Base-by-base conservation (phyloP, 2,797 vertebrate genomes). In the Vireo griseus region DNA sequence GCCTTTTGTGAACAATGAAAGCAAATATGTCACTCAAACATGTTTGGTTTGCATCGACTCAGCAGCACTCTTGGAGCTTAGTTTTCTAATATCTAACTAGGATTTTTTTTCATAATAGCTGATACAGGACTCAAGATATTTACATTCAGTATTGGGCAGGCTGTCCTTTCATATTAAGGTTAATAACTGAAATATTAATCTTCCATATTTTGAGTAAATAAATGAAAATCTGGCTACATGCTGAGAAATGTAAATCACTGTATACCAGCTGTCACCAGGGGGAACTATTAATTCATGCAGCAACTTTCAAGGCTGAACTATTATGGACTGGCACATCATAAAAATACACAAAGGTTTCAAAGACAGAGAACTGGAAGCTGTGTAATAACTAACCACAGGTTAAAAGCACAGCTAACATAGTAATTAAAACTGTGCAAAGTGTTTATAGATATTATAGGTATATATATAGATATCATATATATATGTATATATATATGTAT, bases 271-370 rank as follows among this genome's bases (percentile, higher is more conserved):
- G 86, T 96, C 94, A 95, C 92, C 88, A 91, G 91, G 68, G 81
- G 83, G 82, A 88, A 88, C 85, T 93, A 92, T 93, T 92, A 96
- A 95, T 95, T 97, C 90, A 79, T 87, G 40, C 44, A 93, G 59
- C 18, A 72, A 3, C 75, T 89, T 96, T 74, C 19, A 28, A 91
- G 61, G 21, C 28, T 85, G 16, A 47, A 69, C 25, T 71, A 33
- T 61, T 90, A 86, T 15, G 39, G 73, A 82, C 78, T 80, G 58
- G 33, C 10, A 33, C 5, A 80, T 13, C 33, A 65, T 22, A 61
- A 13, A 79, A 94, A 35, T 22, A 90, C 28, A 78, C 8, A 87
- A 74, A 67, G 51, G 12, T 72, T 90, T 58, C 71, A 35, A 75
- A 79, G 76, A 63, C 33, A 51, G 29, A 48, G 21, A 50, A 61